Evolutionary conservation across 2,888 invertebrate genomes (phyloP).

Genomic region (Lordiphosa andalusiaca): DNA sequence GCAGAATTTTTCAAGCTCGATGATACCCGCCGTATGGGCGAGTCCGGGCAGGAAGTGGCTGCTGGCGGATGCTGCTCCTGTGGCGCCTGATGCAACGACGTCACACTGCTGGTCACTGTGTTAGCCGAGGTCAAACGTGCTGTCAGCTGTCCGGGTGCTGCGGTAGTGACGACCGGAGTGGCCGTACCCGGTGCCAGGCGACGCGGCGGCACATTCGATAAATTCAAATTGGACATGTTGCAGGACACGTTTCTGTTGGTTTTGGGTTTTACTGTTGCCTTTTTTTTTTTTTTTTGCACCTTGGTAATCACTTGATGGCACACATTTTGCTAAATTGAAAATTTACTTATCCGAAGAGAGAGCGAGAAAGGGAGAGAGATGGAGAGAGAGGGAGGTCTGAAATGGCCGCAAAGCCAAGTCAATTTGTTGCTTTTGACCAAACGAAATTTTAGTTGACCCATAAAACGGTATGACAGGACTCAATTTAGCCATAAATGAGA

Average conservation of each 20-base stretch:
- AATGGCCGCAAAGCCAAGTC: slow-evolving; percentile 25
- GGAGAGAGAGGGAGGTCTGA: background rate
- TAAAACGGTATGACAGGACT: background rate
- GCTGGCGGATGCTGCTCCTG: slow-evolving; percentile 24
- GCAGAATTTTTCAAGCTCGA: slow-evolving; percentile 78
- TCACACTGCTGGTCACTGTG: slow-evolving; percentile 47
- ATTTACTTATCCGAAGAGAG: slow-evolving; percentile 8
- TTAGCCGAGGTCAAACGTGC: slow-evolving; percentile 50
- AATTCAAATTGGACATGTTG: slow-evolving; percentile 67
- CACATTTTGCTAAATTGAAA: slow-evolving; percentile 26
- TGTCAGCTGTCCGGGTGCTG: slow-evolving; percentile 35
- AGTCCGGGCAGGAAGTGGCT: slow-evolving; percentile 76
- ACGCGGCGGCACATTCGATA: slow-evolving; percentile 50
- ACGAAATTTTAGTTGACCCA: slow-evolving; percentile 18
- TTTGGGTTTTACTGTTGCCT: slow-evolving; percentile 4
- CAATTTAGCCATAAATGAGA: too few species aligned
- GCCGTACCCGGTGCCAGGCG: slow-evolving; percentile 71
- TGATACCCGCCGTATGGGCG: slow-evolving; percentile 78
- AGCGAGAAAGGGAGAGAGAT: background rate
- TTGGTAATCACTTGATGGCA: slow-evolving; percentile 23
- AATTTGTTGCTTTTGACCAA: slow-evolving; percentile 49
- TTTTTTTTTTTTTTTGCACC: slow-evolving; percentile 1
- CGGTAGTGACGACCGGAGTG: slow-evolving; percentile 47
- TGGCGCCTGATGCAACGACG: slow-evolving; percentile 32
- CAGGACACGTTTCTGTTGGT: slow-evolving; percentile 3